Evolutionary conservation across 2,888 invertebrate genomes (phyloP), one percentile per base, ranked within the genome.

Genomic region (Conchocele bisecta): DNA sequence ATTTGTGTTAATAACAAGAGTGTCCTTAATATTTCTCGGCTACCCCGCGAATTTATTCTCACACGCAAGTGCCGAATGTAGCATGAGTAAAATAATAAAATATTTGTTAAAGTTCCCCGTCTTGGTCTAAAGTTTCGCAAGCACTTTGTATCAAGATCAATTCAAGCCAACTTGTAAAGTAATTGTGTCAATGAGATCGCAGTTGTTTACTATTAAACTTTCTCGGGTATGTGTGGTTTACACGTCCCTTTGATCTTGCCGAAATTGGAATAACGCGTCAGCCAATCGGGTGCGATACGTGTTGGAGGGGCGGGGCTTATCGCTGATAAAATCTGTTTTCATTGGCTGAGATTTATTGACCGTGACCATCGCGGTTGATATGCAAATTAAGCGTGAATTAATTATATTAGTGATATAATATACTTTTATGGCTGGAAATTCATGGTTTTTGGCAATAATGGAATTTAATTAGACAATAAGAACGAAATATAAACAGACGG

Each of bases 181-280:
- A 78, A 77, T 77, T 72, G 67, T 64, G 66, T 82, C 81, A 84
- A 84, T 82, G 78, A 78, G 78, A 79, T 82, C 79, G 76, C 81
- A 81, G 75, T 81, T 85, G 83, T 83, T 85, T 83, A 84, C 84
- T 83, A 84, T 83, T 78, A 83, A 82, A 81, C 81, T 82, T 80
- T 76, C 71, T 82, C 81, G 73, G 82, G 82, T 84, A 83, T 68
- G 69, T 79, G 72, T 56, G 44, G 74, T 74, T 77, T 71, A 75
- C 71, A 61, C 54, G 39, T 41, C 58, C 67, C 75, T 82, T 83
- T 83, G 82, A 83, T 83, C 82, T 83, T 54, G 64, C 81, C 82
- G 81, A 66, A 63, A 50, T 50, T 39, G 57, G 51, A 42, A 61
- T 61, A 54, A 37, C 24, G 29, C 53, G 29, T 54, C 64, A 50